Base-by-base conservation (phyloP, 2,797 vertebrate species). In the Poeciliopsis paucimaculata region DNA sequence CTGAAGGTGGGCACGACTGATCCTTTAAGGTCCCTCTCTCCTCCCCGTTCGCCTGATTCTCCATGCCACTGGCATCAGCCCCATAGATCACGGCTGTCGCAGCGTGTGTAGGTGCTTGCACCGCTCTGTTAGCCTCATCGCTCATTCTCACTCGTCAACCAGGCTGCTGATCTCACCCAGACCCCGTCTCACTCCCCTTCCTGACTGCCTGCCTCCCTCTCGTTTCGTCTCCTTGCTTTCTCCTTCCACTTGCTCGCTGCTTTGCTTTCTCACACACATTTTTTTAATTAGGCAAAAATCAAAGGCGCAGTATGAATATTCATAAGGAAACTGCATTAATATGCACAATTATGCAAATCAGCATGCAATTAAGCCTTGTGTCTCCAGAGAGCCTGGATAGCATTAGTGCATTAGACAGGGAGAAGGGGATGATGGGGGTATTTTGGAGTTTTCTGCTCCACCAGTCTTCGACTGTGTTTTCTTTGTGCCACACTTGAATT, bases 331-430 rank as follows among this genome's bases (percentile, higher is more conserved):
- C 9, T 8, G 36, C 96, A 97, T 98, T 99, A 97, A 98, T 98
- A 98, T 98, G 97, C 97, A 97, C 95, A 97, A 96, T 97, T 97
- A 98, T 99, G 97, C 95, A 99, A 98, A 99, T 98, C 93, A 97
- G 96, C 90, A 93, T 96, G 94, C 96, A 97, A 97, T 99, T 99
- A 98, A 98, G 96, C 96, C 93, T 90, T 93, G 94, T 95, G 95
- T 96, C 96, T 96, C 96, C 91, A 89, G 96, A 96, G 96, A 96
- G 95, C 92, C 93, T 93, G 93, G 94, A 94, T 95, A 93, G 95
- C 94, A 95, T 96, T 96, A 96, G 95, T 94, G 95, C 95, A 94
- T 93, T 95, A 96, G 95, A 95, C 94, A 82, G 93, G 93, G 93
- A 94, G 95, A 95, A 94, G 90, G 92, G 93, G 94, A 95, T 94